A percentile compares a stretch with the other conserved stretches of the same genome.
Conservation (phyloP, 2,113 vertebrate genomes). For the Ammodytes dubius region DNA sequence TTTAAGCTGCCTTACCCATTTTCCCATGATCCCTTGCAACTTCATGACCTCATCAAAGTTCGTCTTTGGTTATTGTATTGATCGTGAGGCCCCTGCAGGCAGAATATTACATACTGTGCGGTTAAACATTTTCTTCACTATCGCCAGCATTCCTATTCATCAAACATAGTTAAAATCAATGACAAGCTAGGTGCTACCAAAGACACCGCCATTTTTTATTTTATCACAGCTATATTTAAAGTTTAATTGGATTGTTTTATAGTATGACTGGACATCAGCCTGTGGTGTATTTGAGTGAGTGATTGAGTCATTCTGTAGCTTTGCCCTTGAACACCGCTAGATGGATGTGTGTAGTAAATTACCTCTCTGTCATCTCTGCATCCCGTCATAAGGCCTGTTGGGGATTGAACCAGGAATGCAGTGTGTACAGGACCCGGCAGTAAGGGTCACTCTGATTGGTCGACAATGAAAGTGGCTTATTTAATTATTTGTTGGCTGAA, state of each 20-base stretch:
- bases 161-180: not conserved
- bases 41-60: too few relatives aligned
- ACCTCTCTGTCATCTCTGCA: slow-evolving; percentile 28
- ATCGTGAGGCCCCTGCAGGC: too few relatives aligned
- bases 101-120: too few relatives aligned
- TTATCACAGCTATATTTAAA: not conserved
- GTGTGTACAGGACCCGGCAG: slow-evolving; percentile 4
- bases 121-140: not conserved
- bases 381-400: slow-evolving; percentile 29
- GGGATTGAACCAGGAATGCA: slow-evolving; percentile 49
- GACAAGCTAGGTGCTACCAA: too few relatives aligned
- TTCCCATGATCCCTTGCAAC: too few relatives aligned
- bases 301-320: slow-evolving; percentile 8
- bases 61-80: not conserved
- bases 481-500: slow-evolving; percentile 9
- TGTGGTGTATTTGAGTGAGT: not conserved
- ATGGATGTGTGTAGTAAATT: slow-evolving; percentile 53
- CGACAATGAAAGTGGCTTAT: slow-evolving; percentile 3
- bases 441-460: slow-evolving; percentile 54
- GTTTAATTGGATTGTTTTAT: slow-evolving; percentile 35
- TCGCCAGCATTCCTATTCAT: not conserved
- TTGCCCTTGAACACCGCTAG: slow-evolving; percentile 68
- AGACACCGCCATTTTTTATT: not conserved
- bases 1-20: too few relatives aligned
- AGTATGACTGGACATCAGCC: not conserved